Percentiles rank a stretch among this genome's conserved stretches.
phyloP scores from a whole-genome alignment of 2,113 vertebrate genomes.

The Tricholaema leucomelas region DNA sequence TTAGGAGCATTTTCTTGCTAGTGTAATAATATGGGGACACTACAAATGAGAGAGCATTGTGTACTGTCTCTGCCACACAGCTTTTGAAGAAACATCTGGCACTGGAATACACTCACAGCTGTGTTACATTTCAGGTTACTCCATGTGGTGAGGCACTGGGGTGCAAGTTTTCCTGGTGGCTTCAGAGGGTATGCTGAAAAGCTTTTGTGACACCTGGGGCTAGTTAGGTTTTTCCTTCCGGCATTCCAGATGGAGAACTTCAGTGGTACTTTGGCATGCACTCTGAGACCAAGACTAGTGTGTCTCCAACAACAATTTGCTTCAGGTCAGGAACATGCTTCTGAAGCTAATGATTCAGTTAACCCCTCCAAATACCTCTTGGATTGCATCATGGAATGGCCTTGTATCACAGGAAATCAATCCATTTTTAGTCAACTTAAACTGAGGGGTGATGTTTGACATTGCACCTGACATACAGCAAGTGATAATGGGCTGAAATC shows the following conservation, averaged over 20 bases:
- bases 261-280: background rate
- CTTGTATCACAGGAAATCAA: background rate
- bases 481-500: background rate
- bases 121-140: slow-evolving; percentile 39
- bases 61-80: background rate
- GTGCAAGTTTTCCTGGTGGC: slow-evolving; percentile 8
- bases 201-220: background rate
- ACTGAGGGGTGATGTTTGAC: background rate
- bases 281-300: background rate
- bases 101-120: background rate
- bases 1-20: background rate
- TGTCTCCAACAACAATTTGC: slow-evolving; percentile 16
- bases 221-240: slow-evolving; percentile 23
- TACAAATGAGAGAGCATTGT: background rate
- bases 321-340: background rate
- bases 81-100: background rate
- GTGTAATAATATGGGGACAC: background rate
- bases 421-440: background rate
- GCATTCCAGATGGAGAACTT: background rate
- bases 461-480: background rate
- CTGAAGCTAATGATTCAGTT: slow-evolving; percentile 35
- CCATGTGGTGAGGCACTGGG: background rate
- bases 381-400: background rate
- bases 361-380: slow-evolving; percentile 24
- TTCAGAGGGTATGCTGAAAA: slow-evolving; percentile 27